A percentile compares a stretch with the other conserved stretches of the same genome.
phyloP scores from a whole-genome alignment of 2,113 vertebrate genomes.

The Mesoclemmys tuberculata region DNA sequence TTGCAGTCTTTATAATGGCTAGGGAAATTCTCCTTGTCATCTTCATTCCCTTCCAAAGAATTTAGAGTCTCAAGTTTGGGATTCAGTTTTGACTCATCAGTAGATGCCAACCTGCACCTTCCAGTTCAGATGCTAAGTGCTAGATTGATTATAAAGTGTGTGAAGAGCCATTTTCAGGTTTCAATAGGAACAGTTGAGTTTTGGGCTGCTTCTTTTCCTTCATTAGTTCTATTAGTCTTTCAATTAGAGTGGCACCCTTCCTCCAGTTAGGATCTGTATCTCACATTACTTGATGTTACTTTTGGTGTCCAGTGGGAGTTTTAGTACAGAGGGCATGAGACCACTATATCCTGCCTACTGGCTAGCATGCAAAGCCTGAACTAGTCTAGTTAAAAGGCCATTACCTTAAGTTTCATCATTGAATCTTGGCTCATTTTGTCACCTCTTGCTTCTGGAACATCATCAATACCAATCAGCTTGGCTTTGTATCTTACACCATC shows the following conservation, averaged over 20 bases:
- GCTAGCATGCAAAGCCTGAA: not conserved
- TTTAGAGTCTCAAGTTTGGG: not conserved
- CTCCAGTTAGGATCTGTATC: not conserved
- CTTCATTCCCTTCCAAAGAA: not conserved
- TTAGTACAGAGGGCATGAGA: not conserved
- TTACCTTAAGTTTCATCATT: constrained; percentile 99
- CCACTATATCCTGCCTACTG: not conserved
- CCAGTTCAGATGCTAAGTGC: not conserved
- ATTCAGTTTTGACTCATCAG: not conserved
- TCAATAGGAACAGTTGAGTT: too few species aligned
- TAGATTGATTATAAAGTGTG: not conserved
- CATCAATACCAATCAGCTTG: constrained; percentile 95
- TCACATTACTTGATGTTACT: not conserved
- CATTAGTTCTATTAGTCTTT: not conserved
- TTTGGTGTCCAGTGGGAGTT: not conserved
- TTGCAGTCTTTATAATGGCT: not conserved
- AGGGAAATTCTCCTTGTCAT: not conserved
- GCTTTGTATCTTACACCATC: constrained; percentile 96
- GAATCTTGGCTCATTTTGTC: constrained; percentile 99
- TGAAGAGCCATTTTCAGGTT: not conserved
- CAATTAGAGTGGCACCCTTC: not conserved
- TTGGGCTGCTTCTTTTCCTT: not conserved
- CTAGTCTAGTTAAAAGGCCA: not conserved
- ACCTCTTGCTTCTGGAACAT: constrained; percentile 91
- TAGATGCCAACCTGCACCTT: not conserved